Base-by-base conservation (phyloP, 1,140 invertebrate species). In the Drosophila pruinosa region DNA sequence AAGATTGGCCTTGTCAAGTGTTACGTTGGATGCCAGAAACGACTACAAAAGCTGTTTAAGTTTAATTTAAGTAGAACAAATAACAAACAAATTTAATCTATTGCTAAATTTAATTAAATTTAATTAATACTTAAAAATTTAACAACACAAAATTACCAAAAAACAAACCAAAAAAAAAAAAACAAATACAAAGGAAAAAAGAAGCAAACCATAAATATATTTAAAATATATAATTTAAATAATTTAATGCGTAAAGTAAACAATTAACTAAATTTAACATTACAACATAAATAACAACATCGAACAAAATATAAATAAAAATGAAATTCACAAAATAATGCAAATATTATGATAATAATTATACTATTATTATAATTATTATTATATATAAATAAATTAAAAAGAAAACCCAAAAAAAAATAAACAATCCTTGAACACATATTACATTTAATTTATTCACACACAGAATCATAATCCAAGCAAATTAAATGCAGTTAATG, bases 21-120 rank as follows among this genome's bases (percentile, higher is more conserved):
- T 91, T 91, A 79, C 83, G 90, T 91, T 91, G 89, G 89, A 90
- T 91, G 86, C 90, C 90, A 91, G 90, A 91, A 89, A 86, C 88
- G 89, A 91, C 90, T 79, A 89, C 90, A 90, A 91, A 91, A 82
- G 86, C 89, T 89, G 89, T 91, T 90, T 91, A 86, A 89, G 82
- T 90, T 90, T 83, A 89, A 72, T 90, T 89, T 90, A 88, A 91
- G 88, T 90, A 90, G 90, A 89, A 89, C 79, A 91, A 89, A 89
- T 89, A 85, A 86, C 26, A 75, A 89, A 80, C 62, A 81, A 72
- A 80, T 69, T 70, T 57, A 68, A 86, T 72, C 70, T 88, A 88
- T 78, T 72, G 75, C 75, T 88, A 88, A 78, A 88, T 81, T 79
- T 72, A 72, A 75, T 70, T 83, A 72, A 47, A 72, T 69, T 76